A percentile compares a stretch with the other conserved stretches of the same genome.
phyloP scores from a whole-genome alignment of 2,797 vertebrate genomes.

The Pachyuromys duprasi region DNA sequence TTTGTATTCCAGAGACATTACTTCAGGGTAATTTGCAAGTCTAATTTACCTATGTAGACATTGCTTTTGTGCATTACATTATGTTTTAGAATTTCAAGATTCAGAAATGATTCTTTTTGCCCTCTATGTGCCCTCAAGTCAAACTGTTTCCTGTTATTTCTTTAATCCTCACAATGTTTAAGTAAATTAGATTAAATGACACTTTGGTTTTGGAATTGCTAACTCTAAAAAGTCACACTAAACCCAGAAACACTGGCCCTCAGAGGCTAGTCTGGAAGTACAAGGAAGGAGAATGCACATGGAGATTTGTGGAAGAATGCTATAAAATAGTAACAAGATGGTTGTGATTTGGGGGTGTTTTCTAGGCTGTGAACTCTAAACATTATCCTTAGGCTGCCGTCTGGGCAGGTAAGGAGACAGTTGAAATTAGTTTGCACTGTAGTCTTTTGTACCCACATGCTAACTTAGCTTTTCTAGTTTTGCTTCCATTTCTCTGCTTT shows the following conservation, averaged over 20 bases:
- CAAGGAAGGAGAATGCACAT: not conserved
- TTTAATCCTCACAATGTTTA: conserved; percentile 18
- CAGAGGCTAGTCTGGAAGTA: not conserved
- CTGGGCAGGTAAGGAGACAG: not conserved
- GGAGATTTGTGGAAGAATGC: not conserved
- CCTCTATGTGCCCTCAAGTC: not conserved
- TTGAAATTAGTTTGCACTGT: not conserved
- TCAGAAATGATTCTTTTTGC: conserved; percentile 57
- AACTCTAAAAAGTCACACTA: conserved; percentile 4
- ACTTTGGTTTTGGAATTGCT: conserved; percentile 4
- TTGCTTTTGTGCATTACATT: conserved; percentile 48
- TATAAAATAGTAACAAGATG: not conserved
- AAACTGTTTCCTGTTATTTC: conserved; percentile 26
- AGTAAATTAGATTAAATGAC: conserved; percentile 27
- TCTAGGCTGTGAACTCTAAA: not conserved
- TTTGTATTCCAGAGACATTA: conserved; percentile 47
- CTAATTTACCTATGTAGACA: conserved; percentile 15
- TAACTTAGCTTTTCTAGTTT: conserved; percentile 23
- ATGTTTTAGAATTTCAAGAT: conserved; percentile 49
- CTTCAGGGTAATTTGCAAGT: conserved; percentile 56
- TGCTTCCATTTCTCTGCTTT: not conserved
- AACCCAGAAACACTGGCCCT: not conserved
- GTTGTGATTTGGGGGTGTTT: not conserved
- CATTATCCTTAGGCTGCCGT: not conserved
- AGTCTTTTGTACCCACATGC: not conserved